These are phyloP conservation scores for Archips crataeganus DNA, from an alignment of 2,888 invertebrate genomes.

Conservation along the genomic window DNA sequence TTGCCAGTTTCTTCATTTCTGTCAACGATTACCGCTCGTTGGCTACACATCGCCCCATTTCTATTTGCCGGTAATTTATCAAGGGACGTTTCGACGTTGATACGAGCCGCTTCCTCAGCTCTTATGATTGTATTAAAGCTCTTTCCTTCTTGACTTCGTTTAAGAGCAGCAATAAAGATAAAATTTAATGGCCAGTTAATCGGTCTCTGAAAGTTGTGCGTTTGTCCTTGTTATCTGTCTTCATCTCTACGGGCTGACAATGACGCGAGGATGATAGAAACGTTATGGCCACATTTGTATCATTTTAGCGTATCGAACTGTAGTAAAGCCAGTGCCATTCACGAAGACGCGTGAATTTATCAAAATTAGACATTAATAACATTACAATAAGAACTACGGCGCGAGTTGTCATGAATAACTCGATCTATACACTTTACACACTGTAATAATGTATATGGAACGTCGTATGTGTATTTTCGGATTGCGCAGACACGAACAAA, in stretches of 20 bases:
- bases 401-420: no score
- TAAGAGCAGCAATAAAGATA: conserved; percentile 26
- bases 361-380: no score
- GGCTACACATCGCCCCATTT: conserved; percentile 53
- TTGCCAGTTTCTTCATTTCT: conserved; percentile 61
- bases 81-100: conserved; percentile 49
- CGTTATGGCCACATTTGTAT: background rate
- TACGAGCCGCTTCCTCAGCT: conserved; percentile 46
- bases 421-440: no score
- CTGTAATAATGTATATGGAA: no score
- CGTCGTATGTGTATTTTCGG: no score
- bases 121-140: conserved; percentile 33
- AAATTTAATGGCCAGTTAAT: conserved; percentile 28
- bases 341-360: no score
- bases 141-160: conserved; percentile 30
- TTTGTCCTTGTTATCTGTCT: conserved; percentile 8
- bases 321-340: no score
- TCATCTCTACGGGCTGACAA: background rate
- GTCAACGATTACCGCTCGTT: conserved; percentile 56
- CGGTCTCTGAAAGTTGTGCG: conserved; percentile 16
- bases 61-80: conserved; percentile 66
- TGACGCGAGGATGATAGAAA: background rate
- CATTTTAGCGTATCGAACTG: no score
- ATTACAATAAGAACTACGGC: no score
- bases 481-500: no score